These are phyloP conservation scores for Oriolus oriolus DNA, from an alignment of 2,113 vertebrate species.

Conservation along the genomic window DNA sequence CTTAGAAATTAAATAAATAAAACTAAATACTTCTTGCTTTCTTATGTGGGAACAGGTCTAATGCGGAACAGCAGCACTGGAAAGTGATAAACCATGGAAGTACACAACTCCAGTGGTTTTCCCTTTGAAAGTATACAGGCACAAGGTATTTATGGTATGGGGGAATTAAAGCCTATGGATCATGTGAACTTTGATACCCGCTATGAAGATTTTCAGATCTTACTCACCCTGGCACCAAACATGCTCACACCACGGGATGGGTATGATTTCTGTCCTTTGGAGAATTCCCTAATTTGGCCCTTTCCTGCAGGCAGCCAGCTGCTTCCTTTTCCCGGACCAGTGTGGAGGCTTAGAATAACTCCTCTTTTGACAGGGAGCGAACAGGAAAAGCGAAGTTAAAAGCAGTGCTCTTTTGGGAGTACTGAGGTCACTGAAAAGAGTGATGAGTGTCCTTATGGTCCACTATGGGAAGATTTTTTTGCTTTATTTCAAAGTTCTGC, in stretches of 20 bases:
- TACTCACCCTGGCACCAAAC: not conserved
- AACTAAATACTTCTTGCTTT: not conserved
- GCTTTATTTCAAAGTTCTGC: not conserved
- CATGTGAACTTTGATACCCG: not conserved
- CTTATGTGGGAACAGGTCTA: not conserved
- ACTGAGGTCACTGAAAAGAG: not conserved
- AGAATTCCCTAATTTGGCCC: not conserved
- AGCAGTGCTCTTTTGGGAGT: not conserved
- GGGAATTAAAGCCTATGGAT: not conserved
- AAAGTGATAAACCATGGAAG: not conserved
- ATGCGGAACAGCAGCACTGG: not conserved
- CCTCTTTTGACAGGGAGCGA: not conserved
- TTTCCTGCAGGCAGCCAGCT: not conserved
- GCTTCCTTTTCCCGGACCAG: not conserved
- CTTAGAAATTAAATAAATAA: not conserved
- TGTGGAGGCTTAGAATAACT: not conserved
- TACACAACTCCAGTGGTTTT: not conserved
- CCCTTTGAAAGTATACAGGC: not conserved
- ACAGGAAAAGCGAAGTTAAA: conserved; percentile 33
- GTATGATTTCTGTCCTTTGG: not conserved
- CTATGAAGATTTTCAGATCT: not conserved
- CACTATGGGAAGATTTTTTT: not conserved
- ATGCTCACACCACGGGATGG: not conserved
- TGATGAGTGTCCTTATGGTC: not conserved
- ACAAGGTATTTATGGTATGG: not conserved